Conservation (phyloP, 2,113 vertebrate genomes). For the Chionis minor region DNA sequence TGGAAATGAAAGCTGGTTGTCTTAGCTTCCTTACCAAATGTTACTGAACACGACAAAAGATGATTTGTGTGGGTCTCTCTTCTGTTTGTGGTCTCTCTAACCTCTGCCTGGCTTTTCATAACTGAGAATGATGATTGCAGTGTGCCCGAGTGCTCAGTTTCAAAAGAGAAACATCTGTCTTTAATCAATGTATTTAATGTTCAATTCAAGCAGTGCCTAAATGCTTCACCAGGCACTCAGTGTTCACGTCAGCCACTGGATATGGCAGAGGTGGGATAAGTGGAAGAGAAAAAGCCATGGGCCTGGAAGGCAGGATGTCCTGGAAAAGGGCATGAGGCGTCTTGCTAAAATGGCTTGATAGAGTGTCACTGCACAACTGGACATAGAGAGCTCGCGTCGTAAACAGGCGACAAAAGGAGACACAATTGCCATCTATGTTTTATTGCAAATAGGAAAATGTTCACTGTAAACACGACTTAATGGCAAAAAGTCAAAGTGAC, state of each 20-base stretch:
- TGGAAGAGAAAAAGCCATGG: not conserved
- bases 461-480: not conserved
- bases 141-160: not conserved
- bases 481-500: not conserved
- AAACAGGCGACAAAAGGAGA: not conserved
- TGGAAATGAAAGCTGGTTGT: not conserved
- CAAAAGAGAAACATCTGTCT: not conserved
- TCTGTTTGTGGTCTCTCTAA: not conserved
- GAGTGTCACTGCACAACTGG: not conserved
- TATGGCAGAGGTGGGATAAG: not conserved
- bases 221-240: not conserved
- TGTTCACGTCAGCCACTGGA: not conserved
- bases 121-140: not conserved
- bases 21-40: not conserved
- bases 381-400: not conserved
- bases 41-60: not conserved
- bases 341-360: not conserved
- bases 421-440: not conserved
- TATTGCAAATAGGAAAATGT: not conserved
- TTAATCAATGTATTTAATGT: not conserved
- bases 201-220: not conserved
- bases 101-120: not conserved
- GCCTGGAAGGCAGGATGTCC: not conserved
- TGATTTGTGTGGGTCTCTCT: not conserved
- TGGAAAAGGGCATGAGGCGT: not conserved